These are phyloP conservation scores for Drosophila tristis DNA, from an alignment of 1,140 invertebrate species.

Conservation along the genomic window DNA sequence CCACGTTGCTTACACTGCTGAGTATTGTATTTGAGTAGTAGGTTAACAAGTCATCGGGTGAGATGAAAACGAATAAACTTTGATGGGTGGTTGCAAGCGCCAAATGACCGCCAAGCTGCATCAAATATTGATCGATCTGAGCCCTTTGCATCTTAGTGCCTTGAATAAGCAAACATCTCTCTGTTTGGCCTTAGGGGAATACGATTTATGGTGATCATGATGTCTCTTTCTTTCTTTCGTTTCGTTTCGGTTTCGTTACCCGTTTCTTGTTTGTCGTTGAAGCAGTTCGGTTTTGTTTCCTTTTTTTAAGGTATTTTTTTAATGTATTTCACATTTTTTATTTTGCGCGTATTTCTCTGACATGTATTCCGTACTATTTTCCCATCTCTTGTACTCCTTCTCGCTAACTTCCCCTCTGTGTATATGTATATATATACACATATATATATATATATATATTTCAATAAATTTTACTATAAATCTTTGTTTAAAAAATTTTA, in stretches of 20 bases:
- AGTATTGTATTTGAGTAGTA: slow-evolving; percentile 8
- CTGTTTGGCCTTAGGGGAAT: slow-evolving; percentile 20
- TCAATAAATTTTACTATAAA: slow-evolving; percentile 82
- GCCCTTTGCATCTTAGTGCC: too few relatives aligned
- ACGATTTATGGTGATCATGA: slow-evolving; percentile 1
- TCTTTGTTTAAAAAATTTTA: slow-evolving; percentile 75
- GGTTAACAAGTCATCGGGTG: slow-evolving; percentile 47
- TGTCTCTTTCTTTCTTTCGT: too few relatives aligned
- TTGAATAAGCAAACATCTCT: neutral
- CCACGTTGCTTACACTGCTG: neutral
- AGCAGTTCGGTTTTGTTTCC: neutral
- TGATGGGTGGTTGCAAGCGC: neutral
- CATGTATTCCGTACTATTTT: slow-evolving; percentile 25
- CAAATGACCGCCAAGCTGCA: neutral
- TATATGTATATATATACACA: slow-evolving; percentile 48
- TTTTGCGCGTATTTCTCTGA: slow-evolving; percentile 30
- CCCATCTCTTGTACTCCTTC: slow-evolving; percentile 31
- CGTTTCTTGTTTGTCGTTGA: neutral
- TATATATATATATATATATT: slow-evolving; percentile 47
- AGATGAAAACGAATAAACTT: slow-evolving; percentile 27
- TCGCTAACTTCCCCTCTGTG: slow-evolving; percentile 27
- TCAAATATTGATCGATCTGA: too few relatives aligned
- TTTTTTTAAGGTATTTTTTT: slow-evolving; percentile 60
- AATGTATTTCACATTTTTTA: slow-evolving; percentile 79
- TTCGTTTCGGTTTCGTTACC: too few relatives aligned